Evolutionary conservation across 2,888 invertebrate genomes (phyloP).

Genomic region (Endomychus coccineus): DNA sequence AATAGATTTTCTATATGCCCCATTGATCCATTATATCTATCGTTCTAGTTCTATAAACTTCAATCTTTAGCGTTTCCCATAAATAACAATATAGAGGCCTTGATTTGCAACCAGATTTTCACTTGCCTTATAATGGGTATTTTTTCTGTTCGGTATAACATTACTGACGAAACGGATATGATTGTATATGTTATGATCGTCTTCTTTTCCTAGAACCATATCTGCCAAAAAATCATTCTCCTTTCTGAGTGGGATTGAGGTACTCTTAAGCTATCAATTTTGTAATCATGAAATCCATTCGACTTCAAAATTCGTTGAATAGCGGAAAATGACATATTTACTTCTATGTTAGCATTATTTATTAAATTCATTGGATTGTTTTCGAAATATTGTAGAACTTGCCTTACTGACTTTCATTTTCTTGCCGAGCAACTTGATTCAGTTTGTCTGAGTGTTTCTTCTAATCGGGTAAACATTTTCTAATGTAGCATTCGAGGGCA

Average conservation of each 20-base stretch:
- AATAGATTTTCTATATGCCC: no score
- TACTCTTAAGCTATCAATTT: background rate
- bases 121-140: background rate
- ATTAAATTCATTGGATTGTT: background rate
- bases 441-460: background rate
- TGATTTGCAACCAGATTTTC: no score
- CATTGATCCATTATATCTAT: no score
- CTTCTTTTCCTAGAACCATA: background rate
- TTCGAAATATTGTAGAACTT: constrained; percentile 1
- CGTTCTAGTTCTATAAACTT: no score
- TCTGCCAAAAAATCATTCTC: constrained; percentile 1
- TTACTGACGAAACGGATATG: background rate
- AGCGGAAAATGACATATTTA: background rate
- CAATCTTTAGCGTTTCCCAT: no score
- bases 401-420: no score
- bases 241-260: background rate
- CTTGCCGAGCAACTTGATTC: background rate
- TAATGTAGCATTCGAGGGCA: no score
- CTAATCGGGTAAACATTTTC: background rate
- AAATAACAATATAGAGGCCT: no score
- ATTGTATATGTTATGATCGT: background rate
- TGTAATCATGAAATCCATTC: background rate
- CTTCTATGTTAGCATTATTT: background rate
- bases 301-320: constrained; percentile 1
- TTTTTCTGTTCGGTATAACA: background rate